Evolutionary conservation across 2,888 invertebrate species (phyloP).

Genomic region (Achlya flavicornis): DNA sequence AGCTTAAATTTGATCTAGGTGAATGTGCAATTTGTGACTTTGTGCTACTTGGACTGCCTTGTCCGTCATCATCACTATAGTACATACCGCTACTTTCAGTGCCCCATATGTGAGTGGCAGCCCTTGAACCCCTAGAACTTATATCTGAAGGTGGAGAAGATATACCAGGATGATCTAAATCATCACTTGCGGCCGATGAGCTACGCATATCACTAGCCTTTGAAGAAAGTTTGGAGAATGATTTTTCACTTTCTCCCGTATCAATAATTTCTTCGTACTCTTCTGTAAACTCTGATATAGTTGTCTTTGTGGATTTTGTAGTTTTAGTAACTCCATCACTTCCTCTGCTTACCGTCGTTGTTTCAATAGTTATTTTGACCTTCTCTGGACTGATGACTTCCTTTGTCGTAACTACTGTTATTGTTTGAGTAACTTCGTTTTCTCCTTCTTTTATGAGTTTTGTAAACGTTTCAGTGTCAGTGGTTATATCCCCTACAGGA

Average conservation of each 20-base stretch:
- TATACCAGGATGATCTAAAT: conserved; percentile 82
- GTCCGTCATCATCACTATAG: conserved; percentile 87
- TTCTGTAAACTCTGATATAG: conserved; percentile 78
- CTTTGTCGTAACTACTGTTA: conserved; percentile 78
- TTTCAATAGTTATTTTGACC: conserved; percentile 75
- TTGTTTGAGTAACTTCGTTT: conserved; percentile 74
- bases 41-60: conserved; percentile 87
- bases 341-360: conserved; percentile 76
- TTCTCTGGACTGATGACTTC: conserved; percentile 80
- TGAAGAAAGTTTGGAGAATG: conserved; percentile 73
- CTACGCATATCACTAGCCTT: conserved; percentile 83
- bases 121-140: conserved; percentile 84
- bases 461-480: conserved; percentile 75
- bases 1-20: conserved; percentile 81
- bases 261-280: conserved; percentile 78
- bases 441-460: conserved; percentile 75
- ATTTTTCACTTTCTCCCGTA: conserved; percentile 78
- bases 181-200: conserved; percentile 86
- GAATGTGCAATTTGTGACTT: conserved; percentile 87
- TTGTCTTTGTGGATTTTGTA: conserved; percentile 79
- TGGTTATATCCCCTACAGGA: conserved; percentile 76
- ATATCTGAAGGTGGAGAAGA: conserved; percentile 85
- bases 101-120: conserved; percentile 81
- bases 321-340: conserved; percentile 78
- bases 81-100: conserved; percentile 81